Evolutionary conservation across 23 tunicate species (phyloP), one percentile per base, ranked within the genome.

Genomic region (Aplidium turbinatum): DNA sequence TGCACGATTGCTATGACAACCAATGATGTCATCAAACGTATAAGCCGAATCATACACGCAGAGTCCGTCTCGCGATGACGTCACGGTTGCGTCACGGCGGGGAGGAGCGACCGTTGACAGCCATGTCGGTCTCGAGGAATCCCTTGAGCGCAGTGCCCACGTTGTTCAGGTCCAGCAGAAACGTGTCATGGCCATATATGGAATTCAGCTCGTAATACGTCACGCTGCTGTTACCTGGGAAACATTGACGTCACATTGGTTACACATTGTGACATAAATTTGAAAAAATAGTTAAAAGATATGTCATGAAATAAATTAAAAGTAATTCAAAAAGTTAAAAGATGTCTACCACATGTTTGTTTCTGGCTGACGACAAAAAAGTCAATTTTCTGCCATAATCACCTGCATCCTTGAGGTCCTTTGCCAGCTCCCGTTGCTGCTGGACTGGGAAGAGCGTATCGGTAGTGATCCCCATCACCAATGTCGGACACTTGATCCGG

Each of bases 131-230:
- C 61, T 91, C 97, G 4, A 91, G 91, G 67, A 91, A 91, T 3
- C 97, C 97, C 63, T 91, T 91, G 13, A 91, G 60, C 2, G 91
- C 97, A 23, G 90, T 79, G 4, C 97, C 97, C 1, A 91, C 78
- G 45, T 77, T 88, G 75, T 30, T 84, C 1, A 91, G 68, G 82
- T 91, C 97, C 38, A 91, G 83, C 31, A 91, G 58, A 68, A 91
- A 91, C 23, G 97, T 91, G 57, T 91, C 97, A 32, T 91, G 97
- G 24, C 97, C 97, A 40, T 62, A 84, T 29, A 91, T 84, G 33
- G 97, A 91, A 57, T 91, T 79, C 24, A 91, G 57, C 67, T 91
- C 97, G 73, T 78, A 91, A 33, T 75, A 91, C 2, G 91, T 76
- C 29, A 91, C 97, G 29, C 57, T 63, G 28, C 66, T 46, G 66